A percentile compares a stretch with the other conserved stretches of the same genome.
Evolutionary conservation across 2,113 vertebrate genomes (phyloP).

Genomic region (Bos javanicus): DNA sequence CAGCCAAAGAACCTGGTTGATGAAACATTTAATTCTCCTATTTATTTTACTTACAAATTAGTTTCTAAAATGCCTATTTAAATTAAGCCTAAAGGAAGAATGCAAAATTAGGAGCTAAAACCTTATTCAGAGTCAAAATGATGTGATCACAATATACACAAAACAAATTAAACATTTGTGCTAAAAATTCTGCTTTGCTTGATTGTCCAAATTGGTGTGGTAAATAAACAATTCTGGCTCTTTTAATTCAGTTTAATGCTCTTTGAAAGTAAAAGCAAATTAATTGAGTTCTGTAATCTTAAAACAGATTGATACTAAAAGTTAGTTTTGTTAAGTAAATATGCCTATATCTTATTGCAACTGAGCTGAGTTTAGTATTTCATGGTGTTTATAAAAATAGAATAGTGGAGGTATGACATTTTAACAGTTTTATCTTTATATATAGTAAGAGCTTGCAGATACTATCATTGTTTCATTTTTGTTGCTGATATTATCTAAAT

Average conservation of each 20-base stretch:
- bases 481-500: background rate
- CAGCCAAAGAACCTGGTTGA: background rate
- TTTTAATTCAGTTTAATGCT: background rate
- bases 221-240: background rate
- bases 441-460: background rate
- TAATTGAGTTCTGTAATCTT: background rate
- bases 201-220: background rate
- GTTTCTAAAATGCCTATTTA: constrained; percentile 32
- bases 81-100: constrained; percentile 23
- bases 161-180: background rate
- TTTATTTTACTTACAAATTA: constrained; percentile 28
- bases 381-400: constrained; percentile 14
- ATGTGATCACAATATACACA: background rate
- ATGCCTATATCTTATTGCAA: background rate
- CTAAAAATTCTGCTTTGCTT: background rate
- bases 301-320: background rate
- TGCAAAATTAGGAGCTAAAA: constrained; percentile 1
- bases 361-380: background rate
- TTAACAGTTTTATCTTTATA: background rate
- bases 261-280: background rate
- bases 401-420: background rate
- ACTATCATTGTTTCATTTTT: background rate
- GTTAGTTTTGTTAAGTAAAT: constrained; percentile 12
- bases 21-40: background rate
- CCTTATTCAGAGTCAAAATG: background rate